Evolutionary conservation across 2,797 vertebrate genomes (phyloP).

Genomic region (Lacerta agilis): DNA sequence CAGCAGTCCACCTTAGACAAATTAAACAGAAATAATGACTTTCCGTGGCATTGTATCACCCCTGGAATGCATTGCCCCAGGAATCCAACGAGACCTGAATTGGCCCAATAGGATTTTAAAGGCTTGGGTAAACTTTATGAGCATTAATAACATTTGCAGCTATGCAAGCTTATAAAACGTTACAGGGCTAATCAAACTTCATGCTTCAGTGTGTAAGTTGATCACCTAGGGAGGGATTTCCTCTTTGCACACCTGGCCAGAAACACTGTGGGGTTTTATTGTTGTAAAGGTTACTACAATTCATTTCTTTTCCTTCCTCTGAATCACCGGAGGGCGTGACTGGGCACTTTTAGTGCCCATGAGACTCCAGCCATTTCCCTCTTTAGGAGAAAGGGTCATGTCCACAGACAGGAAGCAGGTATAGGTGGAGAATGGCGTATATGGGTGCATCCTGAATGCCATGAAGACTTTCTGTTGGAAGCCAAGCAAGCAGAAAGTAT

Average conservation of each 20-base stretch:
- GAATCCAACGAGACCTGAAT: conserved; percentile 57
- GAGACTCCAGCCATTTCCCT: conserved; percentile 5
- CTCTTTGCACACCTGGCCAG: conserved; percentile 62
- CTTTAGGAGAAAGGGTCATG: not conserved
- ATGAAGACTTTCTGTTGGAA: not conserved
- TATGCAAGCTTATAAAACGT: conserved; percentile 74
- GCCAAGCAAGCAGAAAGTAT: not conserved
- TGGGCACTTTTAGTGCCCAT: not conserved
- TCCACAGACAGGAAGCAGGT: not conserved
- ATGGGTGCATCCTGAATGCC: not conserved
- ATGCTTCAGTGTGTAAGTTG: conserved; percentile 68
- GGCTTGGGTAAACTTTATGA: conserved; percentile 70
- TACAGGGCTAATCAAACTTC: conserved; percentile 73
- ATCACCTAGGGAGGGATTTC: conserved; percentile 72
- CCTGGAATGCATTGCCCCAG: conserved; percentile 58
- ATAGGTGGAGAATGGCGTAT: not conserved
- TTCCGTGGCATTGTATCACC: conserved; percentile 27
- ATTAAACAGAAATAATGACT: conserved; percentile 51
- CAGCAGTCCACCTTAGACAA: conserved; percentile 34
- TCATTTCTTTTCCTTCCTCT: conserved; percentile 35
- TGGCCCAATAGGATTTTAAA: conserved; percentile 67
- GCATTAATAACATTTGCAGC: conserved; percentile 75
- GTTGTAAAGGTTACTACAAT: not conserved
- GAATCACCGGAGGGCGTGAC: not conserved
- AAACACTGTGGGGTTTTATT: not conserved